These are phyloP conservation scores for Microplitis demolitor DNA, from an alignment of 1,140 invertebrate species.

Conservation along the genomic window DNA sequence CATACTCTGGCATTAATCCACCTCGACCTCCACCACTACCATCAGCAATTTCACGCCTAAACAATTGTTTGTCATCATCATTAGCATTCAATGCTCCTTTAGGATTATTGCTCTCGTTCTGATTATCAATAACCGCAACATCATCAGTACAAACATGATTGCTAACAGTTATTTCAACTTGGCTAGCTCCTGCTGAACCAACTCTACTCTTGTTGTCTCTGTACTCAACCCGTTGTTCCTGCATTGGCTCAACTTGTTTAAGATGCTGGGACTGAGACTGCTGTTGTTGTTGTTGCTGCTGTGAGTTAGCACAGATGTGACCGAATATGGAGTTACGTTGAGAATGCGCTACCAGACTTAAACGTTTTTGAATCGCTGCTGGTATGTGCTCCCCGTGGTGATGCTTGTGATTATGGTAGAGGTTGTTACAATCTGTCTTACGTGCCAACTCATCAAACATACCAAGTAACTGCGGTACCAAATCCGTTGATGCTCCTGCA, in stretches of 20 bases:
- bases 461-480: constrained; percentile 68
- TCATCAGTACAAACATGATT: neutral
- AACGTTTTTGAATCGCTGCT: constrained; percentile 50
- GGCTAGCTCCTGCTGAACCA: neutral
- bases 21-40: neutral
- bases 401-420: neutral
- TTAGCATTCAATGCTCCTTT: neutral
- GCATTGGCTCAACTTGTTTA: constrained; percentile 2
- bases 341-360: constrained; percentile 50
- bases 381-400: constrained; percentile 42
- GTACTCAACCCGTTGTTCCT: neutral
- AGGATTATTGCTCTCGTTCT: neutral
- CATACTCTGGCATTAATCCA: constrained; percentile 25
- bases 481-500: constrained; percentile 66
- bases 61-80: constrained; percentile 20
- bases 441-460: constrained; percentile 72
- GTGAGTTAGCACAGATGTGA: constrained; percentile 35
- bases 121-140: too few relatives aligned
- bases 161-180: constrained; percentile 23
- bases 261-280: neutral
- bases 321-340: constrained; percentile 53
- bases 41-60: constrained; percentile 13
- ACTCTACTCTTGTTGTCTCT: neutral
- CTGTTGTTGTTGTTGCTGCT: neutral
- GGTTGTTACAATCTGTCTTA: constrained; percentile 41